Conservation (phyloP, 1,140 invertebrate genomes). For the Brachionus koreanus region DNA sequence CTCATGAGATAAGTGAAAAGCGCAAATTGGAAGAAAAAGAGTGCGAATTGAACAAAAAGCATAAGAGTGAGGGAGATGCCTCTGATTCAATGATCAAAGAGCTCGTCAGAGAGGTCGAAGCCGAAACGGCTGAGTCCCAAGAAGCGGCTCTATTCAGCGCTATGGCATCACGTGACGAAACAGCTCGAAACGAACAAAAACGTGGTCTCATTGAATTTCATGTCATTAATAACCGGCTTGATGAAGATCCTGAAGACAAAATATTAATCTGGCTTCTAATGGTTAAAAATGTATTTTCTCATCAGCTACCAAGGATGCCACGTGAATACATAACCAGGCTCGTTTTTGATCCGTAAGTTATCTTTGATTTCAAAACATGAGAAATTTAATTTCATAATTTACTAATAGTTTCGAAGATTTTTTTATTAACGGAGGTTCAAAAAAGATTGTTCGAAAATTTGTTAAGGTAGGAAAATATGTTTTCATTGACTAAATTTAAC, state of each 20-base stretch:
- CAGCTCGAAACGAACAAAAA: constrained; percentile 81
- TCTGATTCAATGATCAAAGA: background rate
- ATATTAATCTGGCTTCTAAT: constrained; percentile 73
- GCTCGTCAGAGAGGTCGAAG: background rate
- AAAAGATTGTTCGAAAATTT: too few species aligned
- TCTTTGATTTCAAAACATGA: too few species aligned
- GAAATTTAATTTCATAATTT: too few species aligned
- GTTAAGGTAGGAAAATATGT: too few species aligned
- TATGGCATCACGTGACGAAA: constrained; percentile 74
- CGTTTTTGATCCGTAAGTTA: constrained; percentile 87
- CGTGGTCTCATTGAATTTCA: constrained; percentile 85
- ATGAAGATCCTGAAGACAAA: constrained; percentile 64
- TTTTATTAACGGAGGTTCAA: too few species aligned
- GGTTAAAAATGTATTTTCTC: constrained; percentile 89
- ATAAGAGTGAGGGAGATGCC: background rate
- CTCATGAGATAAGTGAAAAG: constrained; percentile 27
- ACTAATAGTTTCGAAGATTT: too few species aligned
- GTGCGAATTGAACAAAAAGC: constrained; percentile 22
- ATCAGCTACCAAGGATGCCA: constrained; percentile 92
- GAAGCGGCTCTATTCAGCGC: constrained; percentile 48
- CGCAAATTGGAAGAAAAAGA: constrained; percentile 26
- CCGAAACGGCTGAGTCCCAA: constrained; percentile 39
- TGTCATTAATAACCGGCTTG: constrained; percentile 82
- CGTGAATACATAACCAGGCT: constrained; percentile 94
- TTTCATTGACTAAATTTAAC: too few species aligned